Evolutionary conservation across 1,140 invertebrate genomes (phyloP).

Genomic region (Philotrypesis tridentata): DNA sequence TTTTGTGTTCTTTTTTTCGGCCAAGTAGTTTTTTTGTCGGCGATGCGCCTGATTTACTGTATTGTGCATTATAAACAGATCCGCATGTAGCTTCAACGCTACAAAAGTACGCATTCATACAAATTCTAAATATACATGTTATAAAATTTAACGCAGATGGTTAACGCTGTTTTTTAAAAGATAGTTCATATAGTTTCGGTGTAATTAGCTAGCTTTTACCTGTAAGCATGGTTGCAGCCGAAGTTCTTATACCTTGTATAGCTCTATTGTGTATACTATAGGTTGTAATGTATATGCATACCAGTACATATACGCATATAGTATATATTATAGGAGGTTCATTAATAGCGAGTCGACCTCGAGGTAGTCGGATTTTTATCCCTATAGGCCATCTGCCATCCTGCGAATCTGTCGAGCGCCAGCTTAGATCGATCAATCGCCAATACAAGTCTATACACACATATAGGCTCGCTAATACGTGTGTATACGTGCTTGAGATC

Average conservation of each 20-base stretch:
- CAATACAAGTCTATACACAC: neutral
- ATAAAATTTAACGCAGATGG: no score
- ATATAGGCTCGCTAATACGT: neutral
- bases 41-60: no score
- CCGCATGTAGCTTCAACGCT: no score
- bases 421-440: conserved; percentile 40
- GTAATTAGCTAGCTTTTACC: neutral
- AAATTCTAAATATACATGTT: no score
- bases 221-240: neutral
- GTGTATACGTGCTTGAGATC: conserved; percentile 1
- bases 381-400: conserved; percentile 45
- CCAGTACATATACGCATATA: no score
- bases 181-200: no score
- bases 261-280: no score
- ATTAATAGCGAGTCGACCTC: conserved; percentile 16
- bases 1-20: neutral
- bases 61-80: no score
- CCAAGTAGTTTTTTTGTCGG: no score
- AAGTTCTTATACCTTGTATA: neutral
- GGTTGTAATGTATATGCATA: no score
- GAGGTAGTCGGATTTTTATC: conserved; percentile 28
- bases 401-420: conserved; percentile 34
- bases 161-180: no score
- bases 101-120: no score
- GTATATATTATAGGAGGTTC: neutral